Conservation (phyloP, 1,140 invertebrate genomes). For the Zaprionus vittiger region DNA sequence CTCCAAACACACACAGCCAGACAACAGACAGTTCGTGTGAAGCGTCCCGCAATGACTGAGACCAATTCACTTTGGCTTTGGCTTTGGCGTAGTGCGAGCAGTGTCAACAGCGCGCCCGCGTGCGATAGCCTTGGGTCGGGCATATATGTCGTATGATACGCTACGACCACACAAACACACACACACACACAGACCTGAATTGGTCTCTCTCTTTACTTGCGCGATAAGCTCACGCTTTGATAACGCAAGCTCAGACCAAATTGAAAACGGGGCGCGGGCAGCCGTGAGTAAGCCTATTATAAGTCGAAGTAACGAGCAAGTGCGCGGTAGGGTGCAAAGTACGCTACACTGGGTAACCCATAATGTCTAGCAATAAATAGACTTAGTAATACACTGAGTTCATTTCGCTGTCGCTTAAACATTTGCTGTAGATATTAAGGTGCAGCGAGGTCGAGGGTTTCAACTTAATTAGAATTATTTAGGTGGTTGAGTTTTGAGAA, state of each 20-base stretch:
- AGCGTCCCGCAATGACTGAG: constrained; percentile 33
- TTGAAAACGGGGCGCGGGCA: background rate
- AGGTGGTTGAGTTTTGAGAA: background rate
- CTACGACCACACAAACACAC: constrained; percentile 1
- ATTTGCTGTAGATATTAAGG: background rate
- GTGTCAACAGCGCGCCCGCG: background rate
- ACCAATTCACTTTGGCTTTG: constrained; percentile 10
- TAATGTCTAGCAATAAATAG: background rate
- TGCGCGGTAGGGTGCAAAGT: background rate
- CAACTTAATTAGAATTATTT: background rate
- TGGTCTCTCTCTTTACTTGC: background rate
- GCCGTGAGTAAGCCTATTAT: background rate
- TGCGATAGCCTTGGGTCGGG: constrained; percentile 1
- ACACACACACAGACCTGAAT: background rate
- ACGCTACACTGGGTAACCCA: background rate
- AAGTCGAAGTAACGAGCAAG: background rate
- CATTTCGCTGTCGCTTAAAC: background rate
- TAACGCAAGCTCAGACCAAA: background rate
- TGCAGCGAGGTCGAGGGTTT: background rate
- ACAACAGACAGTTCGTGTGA: constrained; percentile 29
- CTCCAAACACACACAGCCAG: constrained; percentile 3
- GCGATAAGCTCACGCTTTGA: background rate
- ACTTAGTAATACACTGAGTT: background rate
- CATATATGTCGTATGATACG: background rate
- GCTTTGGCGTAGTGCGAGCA: constrained; percentile 6